Evolutionary conservation across 1,140 invertebrate species (phyloP).

Genomic region (Thaumatotibia leucotreta): DNA sequence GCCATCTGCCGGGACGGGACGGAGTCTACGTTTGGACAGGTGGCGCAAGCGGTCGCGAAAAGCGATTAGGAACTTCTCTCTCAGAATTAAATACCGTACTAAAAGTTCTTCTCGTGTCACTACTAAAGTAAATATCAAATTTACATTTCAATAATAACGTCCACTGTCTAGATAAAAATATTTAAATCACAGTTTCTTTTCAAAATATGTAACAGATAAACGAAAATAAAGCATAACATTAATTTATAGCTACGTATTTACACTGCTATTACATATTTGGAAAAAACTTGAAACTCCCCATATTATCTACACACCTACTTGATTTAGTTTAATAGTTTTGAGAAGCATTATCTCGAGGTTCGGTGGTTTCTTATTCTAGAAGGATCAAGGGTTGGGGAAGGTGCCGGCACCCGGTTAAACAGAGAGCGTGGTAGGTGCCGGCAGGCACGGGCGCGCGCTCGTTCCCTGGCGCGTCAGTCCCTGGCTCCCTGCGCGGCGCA

Average conservation of each 20-base stretch:
- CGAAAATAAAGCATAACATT: slow-evolving; percentile 1
- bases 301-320: neutral
- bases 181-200: neutral
- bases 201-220: neutral
- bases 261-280: neutral
- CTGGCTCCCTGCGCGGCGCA: neutral
- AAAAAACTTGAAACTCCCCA: neutral
- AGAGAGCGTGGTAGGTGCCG: slow-evolving; percentile 6
- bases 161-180: neutral
- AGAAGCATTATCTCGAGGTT: neutral
- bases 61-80: neutral
- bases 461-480: neutral
- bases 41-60: neutral
- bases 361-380: slow-evolving; percentile 1
- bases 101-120: neutral
- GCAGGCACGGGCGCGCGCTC: neutral
- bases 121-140: slow-evolving; percentile 11
- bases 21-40: neutral
- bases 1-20: neutral
- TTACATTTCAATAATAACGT: neutral
- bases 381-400: neutral
- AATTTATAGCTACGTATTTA: slow-evolving; percentile 3
- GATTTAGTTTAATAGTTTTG: neutral
- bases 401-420: neutral
- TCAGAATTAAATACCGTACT: neutral